Conservation (phyloP, 2,113 vertebrate genomes). For the Trogon melanurus region DNA sequence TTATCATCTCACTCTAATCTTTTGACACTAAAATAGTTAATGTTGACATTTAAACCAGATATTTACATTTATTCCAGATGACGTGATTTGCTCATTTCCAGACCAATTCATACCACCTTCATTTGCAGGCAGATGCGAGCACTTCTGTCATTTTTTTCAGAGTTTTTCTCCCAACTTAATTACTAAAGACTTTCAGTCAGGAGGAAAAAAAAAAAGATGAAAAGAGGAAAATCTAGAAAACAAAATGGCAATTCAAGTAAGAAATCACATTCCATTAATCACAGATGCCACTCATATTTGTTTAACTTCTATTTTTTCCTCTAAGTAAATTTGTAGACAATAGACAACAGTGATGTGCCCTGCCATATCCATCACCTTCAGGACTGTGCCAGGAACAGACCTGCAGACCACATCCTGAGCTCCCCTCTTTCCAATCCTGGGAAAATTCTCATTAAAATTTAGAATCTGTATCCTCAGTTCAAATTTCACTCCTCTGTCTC, state of each 20-base stretch:
- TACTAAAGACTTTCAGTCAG: background rate
- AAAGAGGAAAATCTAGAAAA: background rate
- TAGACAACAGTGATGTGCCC: background rate
- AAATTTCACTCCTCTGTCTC: background rate
- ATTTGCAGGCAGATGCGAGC: background rate
- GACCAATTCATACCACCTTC: background rate
- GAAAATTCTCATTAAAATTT: background rate
- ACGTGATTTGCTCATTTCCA: background rate
- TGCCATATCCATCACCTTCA: background rate
- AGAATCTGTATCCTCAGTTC: background rate
- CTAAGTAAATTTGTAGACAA: background rate
- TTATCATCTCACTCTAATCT: background rate
- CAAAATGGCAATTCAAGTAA: background rate
- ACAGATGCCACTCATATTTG: background rate
- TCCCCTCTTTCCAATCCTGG: background rate
- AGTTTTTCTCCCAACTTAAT: background rate
- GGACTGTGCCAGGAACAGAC: background rate
- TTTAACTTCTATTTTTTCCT: background rate
- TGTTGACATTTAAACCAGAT: background rate
- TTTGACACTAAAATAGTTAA: background rate
- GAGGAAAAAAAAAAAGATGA: accelerated
- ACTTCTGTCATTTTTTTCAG: background rate
- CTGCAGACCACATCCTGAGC: background rate
- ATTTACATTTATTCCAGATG: background rate
- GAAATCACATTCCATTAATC: background rate